phyloP scores from a whole-genome alignment of 2,888 invertebrate genomes.

The Cantharis rufa region DNA sequence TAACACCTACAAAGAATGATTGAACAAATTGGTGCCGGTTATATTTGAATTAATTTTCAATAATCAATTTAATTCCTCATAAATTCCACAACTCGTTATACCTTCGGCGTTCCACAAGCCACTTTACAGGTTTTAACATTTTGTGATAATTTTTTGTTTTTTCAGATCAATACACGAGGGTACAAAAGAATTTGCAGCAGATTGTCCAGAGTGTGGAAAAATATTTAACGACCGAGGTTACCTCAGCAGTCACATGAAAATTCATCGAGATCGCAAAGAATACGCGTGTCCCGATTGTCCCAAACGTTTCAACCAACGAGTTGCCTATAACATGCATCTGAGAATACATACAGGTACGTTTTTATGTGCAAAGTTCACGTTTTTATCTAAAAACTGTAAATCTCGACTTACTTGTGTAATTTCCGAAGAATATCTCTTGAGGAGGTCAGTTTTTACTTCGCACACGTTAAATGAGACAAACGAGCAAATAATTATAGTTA shows the following conservation, averaged over 20 bases:
- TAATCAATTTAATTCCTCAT: not conserved
- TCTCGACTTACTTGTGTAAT: not conserved
- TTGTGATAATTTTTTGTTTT: not conserved
- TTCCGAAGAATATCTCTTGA: not conserved
- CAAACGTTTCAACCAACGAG: slow-evolving; percentile 83
- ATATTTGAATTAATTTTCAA: not conserved
- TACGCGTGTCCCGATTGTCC: slow-evolving; percentile 81
- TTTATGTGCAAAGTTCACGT: no score
- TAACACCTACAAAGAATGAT: not conserved
- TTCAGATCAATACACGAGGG: slow-evolving; percentile 75
- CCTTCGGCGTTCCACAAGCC: not conserved
- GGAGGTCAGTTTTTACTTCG: not conserved
- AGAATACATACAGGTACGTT: slow-evolving; percentile 73
- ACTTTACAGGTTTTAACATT: not conserved
- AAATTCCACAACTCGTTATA: not conserved
- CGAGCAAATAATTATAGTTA: not conserved
- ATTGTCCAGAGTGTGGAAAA: slow-evolving; percentile 77
- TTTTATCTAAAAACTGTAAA: not conserved
- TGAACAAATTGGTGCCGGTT: not conserved
- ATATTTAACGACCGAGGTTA: slow-evolving; percentile 84
- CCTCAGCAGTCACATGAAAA: slow-evolving; percentile 84
- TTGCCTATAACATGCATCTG: slow-evolving; percentile 87
- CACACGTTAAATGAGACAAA: not conserved
- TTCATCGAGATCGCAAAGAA: slow-evolving; percentile 80
- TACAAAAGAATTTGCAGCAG: slow-evolving; percentile 78